Percentiles rank a stretch among this genome's conserved stretches.
phyloP scores from a whole-genome alignment of 2,797 vertebrate genomes.

The Cheirogaleus major region DNA sequence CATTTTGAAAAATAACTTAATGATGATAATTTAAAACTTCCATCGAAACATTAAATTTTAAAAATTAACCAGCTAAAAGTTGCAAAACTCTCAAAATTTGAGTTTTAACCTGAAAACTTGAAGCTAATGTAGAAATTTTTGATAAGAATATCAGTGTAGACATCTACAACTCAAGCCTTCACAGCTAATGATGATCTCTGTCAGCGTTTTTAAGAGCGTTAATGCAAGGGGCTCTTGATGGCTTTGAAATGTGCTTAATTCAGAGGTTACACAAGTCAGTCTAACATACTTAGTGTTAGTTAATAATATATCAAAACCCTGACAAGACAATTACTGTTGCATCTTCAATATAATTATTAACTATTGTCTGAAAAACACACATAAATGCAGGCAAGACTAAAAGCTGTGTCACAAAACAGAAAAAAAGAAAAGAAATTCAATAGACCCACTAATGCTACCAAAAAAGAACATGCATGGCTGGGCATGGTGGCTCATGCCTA shows the following conservation, averaged over 20 bases:
- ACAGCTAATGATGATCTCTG: conserved; percentile 68
- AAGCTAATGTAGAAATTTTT: conserved; percentile 66
- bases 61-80: conserved; percentile 44
- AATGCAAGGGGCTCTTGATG: conserved; percentile 60
- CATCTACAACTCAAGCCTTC: conserved; percentile 74
- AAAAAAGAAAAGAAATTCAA: conserved; percentile 73
- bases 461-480: conserved; percentile 37
- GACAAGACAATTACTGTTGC: conserved; percentile 75
- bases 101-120: conserved; percentile 54
- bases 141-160: conserved; percentile 76
- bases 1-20: conserved; percentile 52
- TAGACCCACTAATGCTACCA: conserved; percentile 62
- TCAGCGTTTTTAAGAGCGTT: conserved; percentile 57
- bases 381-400: conserved; percentile 71
- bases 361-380: conserved; percentile 74
- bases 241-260: conserved; percentile 64
- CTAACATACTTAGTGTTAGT: conserved; percentile 65
- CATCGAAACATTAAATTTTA: background rate
- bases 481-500: too few species aligned
- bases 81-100: background rate
- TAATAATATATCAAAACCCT: conserved; percentile 82
- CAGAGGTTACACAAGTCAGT: conserved; percentile 44
- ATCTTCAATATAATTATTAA: conserved; percentile 82
- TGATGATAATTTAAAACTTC: conserved; percentile 43
- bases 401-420: conserved; percentile 69